A percentile compares a stretch with the other conserved stretches of the same genome.
Evolutionary conservation across 1,140 invertebrate species (phyloP).

Genomic region (Drosophila tsacasi): DNA sequence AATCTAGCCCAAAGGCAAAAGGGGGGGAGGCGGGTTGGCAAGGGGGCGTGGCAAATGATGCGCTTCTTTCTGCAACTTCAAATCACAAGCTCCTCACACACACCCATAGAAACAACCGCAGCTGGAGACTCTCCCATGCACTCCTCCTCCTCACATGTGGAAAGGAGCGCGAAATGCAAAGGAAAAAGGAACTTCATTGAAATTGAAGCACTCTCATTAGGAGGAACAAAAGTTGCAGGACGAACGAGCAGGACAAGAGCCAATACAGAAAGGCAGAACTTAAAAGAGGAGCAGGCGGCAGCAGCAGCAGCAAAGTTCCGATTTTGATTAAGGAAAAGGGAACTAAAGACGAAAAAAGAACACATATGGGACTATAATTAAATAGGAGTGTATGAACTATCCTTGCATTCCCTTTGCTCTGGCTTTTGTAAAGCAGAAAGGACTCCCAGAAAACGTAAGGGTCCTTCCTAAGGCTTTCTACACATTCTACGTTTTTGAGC

Average conservation of each 20-base stretch:
- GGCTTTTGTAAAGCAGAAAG: not conserved
- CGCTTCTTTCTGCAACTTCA: constrained; percentile 50
- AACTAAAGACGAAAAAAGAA: not conserved
- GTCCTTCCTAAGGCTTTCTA: not conserved
- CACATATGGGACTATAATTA: not conserved
- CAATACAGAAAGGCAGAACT: constrained; percentile 11
- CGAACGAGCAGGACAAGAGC: constrained; percentile 29
- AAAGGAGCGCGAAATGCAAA: constrained; percentile 37
- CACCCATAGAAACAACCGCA: constrained; percentile 11
- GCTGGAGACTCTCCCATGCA: constrained; percentile 25
- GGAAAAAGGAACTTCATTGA: constrained; percentile 35
- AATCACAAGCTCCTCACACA: constrained; percentile 34
- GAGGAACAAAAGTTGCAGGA: constrained; percentile 54
- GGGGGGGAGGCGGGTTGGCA: not conserved
- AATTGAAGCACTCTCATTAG: constrained; percentile 75
- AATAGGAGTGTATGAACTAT: not conserved
- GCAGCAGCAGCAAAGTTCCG: constrained; percentile 14
- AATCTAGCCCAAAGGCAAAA: constrained; percentile 43
- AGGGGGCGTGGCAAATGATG: constrained; percentile 48
- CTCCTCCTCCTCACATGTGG: constrained; percentile 18
- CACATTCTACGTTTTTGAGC: not conserved
- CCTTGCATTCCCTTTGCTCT: no score
- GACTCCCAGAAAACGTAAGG: not conserved
- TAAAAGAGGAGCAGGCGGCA: constrained; percentile 15
- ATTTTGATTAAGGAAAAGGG: constrained; percentile 5